Evolutionary conservation across 2,113 vertebrate genomes (phyloP).

Genomic region (Ariopsis seemanni): DNA sequence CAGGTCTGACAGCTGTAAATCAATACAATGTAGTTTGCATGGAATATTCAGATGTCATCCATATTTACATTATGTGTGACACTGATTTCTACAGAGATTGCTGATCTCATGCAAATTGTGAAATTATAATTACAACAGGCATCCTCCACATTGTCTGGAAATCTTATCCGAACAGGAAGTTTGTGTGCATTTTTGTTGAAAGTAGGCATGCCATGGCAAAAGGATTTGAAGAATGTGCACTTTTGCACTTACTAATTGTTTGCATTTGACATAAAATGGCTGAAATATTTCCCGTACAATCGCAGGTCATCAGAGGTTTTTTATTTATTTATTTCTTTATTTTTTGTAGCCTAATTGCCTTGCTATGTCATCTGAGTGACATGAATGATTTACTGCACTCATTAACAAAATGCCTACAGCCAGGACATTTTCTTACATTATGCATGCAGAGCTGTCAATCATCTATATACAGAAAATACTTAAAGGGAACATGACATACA

Average conservation of each 20-base stretch:
- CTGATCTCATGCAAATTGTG: background rate
- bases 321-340: background rate
- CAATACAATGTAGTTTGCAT: background rate
- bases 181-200: background rate
- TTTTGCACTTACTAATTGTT: background rate
- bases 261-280: background rate
- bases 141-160: background rate
- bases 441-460: background rate
- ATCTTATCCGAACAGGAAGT: background rate
- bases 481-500: background rate
- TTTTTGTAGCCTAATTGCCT: background rate
- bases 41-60: background rate
- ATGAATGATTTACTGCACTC: constrained; percentile 15
- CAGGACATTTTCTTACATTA: background rate
- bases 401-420: constrained; percentile 3
- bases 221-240: background rate
- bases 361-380: background rate
- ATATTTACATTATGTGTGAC: background rate
- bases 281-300: background rate
- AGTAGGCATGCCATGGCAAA: background rate
- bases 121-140: background rate
- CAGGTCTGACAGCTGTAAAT: no score
- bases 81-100: background rate
- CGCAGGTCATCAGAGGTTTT: background rate
- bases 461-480: background rate